phyloP scores from a whole-genome alignment of 2,113 vertebrate species.

The Microtus ochrogaster region DNA sequence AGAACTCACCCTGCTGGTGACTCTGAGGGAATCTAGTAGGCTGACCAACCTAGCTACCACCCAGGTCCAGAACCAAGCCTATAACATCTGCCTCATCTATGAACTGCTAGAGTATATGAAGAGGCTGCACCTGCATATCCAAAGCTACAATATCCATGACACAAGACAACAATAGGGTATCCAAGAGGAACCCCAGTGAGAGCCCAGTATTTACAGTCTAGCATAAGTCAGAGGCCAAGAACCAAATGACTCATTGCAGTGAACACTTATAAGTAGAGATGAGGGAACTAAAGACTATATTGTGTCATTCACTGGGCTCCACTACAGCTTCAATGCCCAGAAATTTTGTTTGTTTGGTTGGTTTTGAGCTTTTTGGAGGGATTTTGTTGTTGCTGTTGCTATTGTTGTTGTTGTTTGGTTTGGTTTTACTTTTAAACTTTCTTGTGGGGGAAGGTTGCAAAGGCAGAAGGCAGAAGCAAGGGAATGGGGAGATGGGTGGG shows the following conservation, averaged over 20 bases:
- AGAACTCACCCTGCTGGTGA: background rate
- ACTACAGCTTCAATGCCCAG: too few species aligned
- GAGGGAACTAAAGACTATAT: background rate
- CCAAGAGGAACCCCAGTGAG: background rate
- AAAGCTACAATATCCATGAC: background rate
- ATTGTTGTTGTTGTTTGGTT: too few species aligned
- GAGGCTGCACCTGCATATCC: background rate
- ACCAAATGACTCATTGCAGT: background rate
- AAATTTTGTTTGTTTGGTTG: too few species aligned
- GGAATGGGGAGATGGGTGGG: too few species aligned
- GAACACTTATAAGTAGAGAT: background rate
- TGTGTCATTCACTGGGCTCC: background rate
- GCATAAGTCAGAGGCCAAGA: background rate
- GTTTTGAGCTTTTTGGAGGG: too few species aligned
- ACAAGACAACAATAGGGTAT: background rate
- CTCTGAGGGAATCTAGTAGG: too few species aligned
- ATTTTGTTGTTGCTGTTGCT: too few species aligned
- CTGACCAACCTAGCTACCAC: background rate
- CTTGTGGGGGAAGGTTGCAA: too few species aligned
- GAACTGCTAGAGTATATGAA: background rate
- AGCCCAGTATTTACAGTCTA: background rate
- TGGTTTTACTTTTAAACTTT: too few species aligned
- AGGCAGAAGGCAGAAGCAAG: too few species aligned
- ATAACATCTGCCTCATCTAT: background rate
- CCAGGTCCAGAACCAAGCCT: background rate